Conservation (phyloP, 2,888 invertebrate genomes). For the Marronus borbonicus region DNA sequence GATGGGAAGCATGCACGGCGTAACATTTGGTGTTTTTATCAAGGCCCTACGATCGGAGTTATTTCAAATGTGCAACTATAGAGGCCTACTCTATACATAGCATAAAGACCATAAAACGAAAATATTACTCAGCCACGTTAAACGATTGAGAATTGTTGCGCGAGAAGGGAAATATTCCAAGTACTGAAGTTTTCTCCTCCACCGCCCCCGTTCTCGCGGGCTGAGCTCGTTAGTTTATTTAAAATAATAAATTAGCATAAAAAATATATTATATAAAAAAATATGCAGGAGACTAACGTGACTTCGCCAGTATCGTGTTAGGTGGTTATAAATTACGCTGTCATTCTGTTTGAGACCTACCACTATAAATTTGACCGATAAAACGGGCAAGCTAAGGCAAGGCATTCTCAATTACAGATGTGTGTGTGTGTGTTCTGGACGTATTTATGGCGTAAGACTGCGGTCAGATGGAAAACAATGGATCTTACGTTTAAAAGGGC, state of each 20-base stretch:
- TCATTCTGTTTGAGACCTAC: slow-evolving; percentile 29
- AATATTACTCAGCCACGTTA: neutral
- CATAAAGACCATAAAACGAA: neutral
- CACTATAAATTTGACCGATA: slow-evolving; percentile 37
- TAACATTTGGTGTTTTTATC: slow-evolving; percentile 1
- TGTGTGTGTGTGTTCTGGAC: too few relatives aligned
- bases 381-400: slow-evolving; percentile 9
- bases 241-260: slow-evolving; percentile 37
- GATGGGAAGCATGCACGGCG: neutral
- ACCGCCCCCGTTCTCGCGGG: neutral
- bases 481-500: too few relatives aligned
- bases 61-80: slow-evolving; percentile 29
- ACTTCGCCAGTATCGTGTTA: slow-evolving; percentile 20
- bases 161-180: too few relatives aligned
- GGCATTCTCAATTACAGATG: slow-evolving; percentile 2
- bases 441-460: too few relatives aligned
- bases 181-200: too few relatives aligned
- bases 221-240: neutral
- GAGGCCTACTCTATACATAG: neutral
- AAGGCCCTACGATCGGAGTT: neutral
- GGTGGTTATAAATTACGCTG: slow-evolving; percentile 10
- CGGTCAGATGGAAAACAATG: too few relatives aligned
- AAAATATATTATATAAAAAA: slow-evolving; percentile 26
- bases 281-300: slow-evolving; percentile 23
- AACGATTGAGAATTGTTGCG: too few relatives aligned